Evolutionary conservation across 2,888 invertebrate species (phyloP).

Genomic region (Eutolmus rufibarbis): DNA sequence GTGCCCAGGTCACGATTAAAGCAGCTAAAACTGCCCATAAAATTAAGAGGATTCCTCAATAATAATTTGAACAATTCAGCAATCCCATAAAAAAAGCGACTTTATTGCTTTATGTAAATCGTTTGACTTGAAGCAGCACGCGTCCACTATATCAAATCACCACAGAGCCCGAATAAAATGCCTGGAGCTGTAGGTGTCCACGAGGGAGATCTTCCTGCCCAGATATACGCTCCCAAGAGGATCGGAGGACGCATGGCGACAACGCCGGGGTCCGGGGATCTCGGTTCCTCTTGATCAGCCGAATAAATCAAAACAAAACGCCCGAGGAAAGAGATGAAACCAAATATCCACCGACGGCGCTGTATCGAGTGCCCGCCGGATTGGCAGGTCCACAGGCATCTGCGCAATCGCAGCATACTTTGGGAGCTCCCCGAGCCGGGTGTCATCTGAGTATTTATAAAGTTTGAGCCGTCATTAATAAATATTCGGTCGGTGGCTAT

Average conservation of each 20-base stretch:
- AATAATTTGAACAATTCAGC: background rate
- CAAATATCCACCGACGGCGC: background rate
- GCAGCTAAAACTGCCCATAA: background rate
- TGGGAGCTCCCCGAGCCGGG: slow-evolving; percentile 9
- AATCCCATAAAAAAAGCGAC: slow-evolving; percentile 10
- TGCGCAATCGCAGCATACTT: background rate
- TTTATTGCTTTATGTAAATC: slow-evolving; percentile 32
- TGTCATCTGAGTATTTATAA: slow-evolving; percentile 38
- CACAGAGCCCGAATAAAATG: slow-evolving; percentile 23
- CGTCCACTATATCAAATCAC: slow-evolving; percentile 40
- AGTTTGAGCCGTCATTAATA: slow-evolving; percentile 41
- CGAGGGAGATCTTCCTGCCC: slow-evolving; percentile 17
- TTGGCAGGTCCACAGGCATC: background rate
- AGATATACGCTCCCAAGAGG: background rate
- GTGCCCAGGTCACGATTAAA: background rate
- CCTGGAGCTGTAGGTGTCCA: slow-evolving; percentile 29
- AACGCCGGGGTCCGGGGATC: background rate
- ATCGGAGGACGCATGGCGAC: background rate
- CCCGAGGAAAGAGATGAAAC: background rate
- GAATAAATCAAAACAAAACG: slow-evolving; percentile 25
- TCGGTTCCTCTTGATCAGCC: slow-evolving; percentile 9
- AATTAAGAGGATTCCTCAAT: background rate
- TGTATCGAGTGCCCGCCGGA: background rate
- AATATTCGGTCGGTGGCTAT: slow-evolving; percentile 33
- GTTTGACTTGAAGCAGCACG: slow-evolving; percentile 37